A percentile compares a stretch with the other conserved stretches of the same genome.
Conservation (phyloP, 2,888 invertebrate genomes). For the Allacma fusca region DNA sequence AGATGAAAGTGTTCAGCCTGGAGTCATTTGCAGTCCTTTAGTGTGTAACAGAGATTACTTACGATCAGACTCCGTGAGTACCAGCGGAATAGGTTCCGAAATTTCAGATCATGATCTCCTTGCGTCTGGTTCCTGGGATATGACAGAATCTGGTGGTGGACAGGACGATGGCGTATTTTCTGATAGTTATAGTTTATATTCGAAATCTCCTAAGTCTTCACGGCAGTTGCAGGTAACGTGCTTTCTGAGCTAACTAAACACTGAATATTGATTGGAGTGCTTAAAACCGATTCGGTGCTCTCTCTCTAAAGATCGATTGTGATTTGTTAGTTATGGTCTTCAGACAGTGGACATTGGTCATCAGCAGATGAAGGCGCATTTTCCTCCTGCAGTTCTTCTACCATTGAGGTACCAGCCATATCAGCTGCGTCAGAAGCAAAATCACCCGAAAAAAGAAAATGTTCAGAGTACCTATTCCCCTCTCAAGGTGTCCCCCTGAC, state of each 20-base stretch:
- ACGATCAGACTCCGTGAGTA: slow-evolving; percentile 62
- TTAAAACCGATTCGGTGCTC: slow-evolving; percentile 7
- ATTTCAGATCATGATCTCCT: slow-evolving; percentile 61
- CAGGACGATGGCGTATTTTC: slow-evolving; percentile 56
- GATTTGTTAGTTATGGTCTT: slow-evolving; percentile 53
- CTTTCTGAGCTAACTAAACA: neutral
- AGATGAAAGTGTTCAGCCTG: slow-evolving; percentile 39
- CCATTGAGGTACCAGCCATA: slow-evolving; percentile 47
- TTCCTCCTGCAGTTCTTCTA: slow-evolving; percentile 49
- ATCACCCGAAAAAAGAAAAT: slow-evolving; percentile 54
- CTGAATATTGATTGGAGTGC: neutral
- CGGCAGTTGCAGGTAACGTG: slow-evolving; percentile 51
- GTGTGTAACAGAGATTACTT: slow-evolving; percentile 58
- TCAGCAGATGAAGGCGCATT: slow-evolving; percentile 52
- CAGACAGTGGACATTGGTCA: slow-evolving; percentile 58
- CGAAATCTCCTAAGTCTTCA: slow-evolving; percentile 50
- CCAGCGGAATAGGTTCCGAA: slow-evolving; percentile 63
- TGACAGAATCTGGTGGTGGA: slow-evolving; percentile 28
- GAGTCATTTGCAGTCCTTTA: slow-evolving; percentile 41
- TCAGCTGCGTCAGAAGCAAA: slow-evolving; percentile 37
- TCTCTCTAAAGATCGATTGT: slow-evolving; percentile 2
- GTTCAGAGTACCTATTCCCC: slow-evolving; percentile 46
- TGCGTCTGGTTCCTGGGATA: slow-evolving; percentile 42
- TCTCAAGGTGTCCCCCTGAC: slow-evolving; percentile 35
- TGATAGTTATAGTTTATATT: slow-evolving; percentile 46